These are phyloP conservation scores for Calameuta filiformis DNA, from an alignment of 2,888 invertebrate species.

Conservation along the genomic window DNA sequence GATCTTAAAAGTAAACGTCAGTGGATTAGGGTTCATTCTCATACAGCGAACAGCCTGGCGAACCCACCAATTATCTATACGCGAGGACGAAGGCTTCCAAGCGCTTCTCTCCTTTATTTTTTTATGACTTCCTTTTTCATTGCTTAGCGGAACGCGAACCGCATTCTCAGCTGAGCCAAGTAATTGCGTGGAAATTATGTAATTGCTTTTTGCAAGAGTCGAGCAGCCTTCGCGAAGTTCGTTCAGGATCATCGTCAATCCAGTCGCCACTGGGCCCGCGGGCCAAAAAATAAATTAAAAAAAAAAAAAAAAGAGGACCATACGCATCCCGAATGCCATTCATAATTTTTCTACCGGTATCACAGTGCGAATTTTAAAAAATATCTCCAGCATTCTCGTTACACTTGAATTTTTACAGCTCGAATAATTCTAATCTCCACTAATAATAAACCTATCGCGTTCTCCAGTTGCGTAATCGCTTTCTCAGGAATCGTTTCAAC, in stretches of 20 bases:
- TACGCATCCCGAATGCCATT: not conserved
- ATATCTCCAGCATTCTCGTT: not conserved
- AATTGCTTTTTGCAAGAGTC: constrained; percentile 8
- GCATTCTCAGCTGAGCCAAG: constrained; percentile 4
- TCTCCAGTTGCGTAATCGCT: not conserved
- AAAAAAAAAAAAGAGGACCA: not conserved
- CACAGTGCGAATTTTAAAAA: not conserved
- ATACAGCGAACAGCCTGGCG: not conserved
- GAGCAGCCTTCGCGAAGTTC: not conserved
- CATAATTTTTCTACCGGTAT: not conserved
- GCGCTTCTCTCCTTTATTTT: too few relatives aligned
- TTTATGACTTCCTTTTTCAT: not conserved
- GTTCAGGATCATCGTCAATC: not conserved
- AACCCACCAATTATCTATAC: not conserved
- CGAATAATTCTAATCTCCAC: not conserved
- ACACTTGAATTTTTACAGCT: not conserved
- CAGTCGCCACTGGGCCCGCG: not conserved
- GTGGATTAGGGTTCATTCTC: not conserved
- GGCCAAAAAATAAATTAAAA: not conserved
- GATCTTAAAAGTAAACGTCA: not conserved
- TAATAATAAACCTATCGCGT: not conserved
- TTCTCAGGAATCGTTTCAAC: not conserved
- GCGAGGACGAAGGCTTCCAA: not conserved
- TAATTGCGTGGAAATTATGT: constrained; percentile 19
- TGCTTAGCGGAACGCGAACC: not conserved